Conservation (phyloP, 2,113 vertebrate species). For the Columbina picui region DNA sequence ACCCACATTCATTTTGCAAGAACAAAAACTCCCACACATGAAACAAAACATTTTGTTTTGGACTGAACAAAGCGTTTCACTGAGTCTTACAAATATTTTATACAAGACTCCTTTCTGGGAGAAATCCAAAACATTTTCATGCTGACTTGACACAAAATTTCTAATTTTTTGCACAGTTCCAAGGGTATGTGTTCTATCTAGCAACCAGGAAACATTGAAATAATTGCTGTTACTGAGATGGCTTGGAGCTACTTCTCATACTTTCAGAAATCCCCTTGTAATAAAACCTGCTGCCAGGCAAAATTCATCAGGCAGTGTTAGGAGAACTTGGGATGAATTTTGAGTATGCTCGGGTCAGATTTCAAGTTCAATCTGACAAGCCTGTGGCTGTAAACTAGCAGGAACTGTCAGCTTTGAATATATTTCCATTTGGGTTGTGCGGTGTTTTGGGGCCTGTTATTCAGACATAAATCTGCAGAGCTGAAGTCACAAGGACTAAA, state of each 20-base stretch:
- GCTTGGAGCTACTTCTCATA: slow-evolving; percentile 22
- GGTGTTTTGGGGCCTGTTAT: neutral
- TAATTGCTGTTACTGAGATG: slow-evolving; percentile 33
- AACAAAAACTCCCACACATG: neutral
- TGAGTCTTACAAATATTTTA: slow-evolving; percentile 6
- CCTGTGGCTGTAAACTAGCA: slow-evolving; percentile 45
- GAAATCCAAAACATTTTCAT: slow-evolving; percentile 23
- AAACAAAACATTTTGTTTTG: slow-evolving; percentile 47
- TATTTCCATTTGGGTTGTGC: slow-evolving; percentile 14
- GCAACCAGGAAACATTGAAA: slow-evolving; percentile 23
- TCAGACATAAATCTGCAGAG: neutral
- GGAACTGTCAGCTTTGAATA: slow-evolving; percentile 39
- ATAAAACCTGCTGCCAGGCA: slow-evolving; percentile 50
- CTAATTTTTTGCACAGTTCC: neutral
- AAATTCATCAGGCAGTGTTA: slow-evolving; percentile 39
- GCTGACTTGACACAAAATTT: slow-evolving; percentile 39
- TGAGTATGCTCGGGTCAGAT: slow-evolving; percentile 26
- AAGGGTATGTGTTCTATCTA: slow-evolving; percentile 17
- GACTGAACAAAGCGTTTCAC: neutral
- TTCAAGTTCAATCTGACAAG: slow-evolving; percentile 55
- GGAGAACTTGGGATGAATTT: slow-evolving; percentile 56
- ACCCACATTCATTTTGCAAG: neutral
- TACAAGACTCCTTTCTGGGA: slow-evolving; percentile 19
- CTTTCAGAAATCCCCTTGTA: slow-evolving; percentile 50
- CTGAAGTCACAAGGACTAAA: neutral